Evolutionary conservation across 1,140 invertebrate species (phyloP).

Genomic region (Capitella teleta): DNA sequence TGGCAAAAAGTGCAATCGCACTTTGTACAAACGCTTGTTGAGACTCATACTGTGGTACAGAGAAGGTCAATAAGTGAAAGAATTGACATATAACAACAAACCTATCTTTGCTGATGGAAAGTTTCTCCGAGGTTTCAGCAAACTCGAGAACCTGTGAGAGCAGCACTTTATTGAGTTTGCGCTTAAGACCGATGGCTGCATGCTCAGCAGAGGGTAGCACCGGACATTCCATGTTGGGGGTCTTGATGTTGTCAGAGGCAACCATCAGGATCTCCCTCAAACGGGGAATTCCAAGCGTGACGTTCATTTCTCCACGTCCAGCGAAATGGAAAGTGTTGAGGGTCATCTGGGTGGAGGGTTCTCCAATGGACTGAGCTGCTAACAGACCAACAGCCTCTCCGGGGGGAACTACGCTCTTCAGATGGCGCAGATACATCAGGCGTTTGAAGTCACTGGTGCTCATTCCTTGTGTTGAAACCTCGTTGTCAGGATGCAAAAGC

Average conservation of each 20-base stretch:
- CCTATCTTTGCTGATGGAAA: too few species aligned
- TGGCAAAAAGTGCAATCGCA: constrained; percentile 61
- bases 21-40: constrained; percentile 21
- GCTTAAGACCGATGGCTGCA: constrained; percentile 20
- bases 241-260: constrained; percentile 81
- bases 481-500: too few species aligned
- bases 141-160: constrained; percentile 66
- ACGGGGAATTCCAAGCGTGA: constrained; percentile 89
- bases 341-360: constrained; percentile 99
- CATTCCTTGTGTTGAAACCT: too few species aligned
- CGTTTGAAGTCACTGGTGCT: constrained; percentile 35
- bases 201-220: constrained; percentile 11
- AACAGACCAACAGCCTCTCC: constrained; percentile 93
- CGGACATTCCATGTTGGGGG: constrained; percentile 90
- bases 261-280: constrained; percentile 94
- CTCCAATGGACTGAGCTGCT: constrained; percentile 89
- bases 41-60: too few species aligned
- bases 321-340: constrained; percentile 99
- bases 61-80: too few species aligned
- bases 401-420: constrained; percentile 65
- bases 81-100: too few species aligned
- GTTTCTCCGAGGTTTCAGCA: too few species aligned
- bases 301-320: constrained; percentile 99
- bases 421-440: constrained; percentile 63
- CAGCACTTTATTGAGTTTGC: constrained; percentile 59